Percentiles rank a stretch among this genome's conserved stretches.
Evolutionary conservation across 2,113 vertebrate species (phyloP).

Genomic region (Myrmecobius fasciatus): DNA sequence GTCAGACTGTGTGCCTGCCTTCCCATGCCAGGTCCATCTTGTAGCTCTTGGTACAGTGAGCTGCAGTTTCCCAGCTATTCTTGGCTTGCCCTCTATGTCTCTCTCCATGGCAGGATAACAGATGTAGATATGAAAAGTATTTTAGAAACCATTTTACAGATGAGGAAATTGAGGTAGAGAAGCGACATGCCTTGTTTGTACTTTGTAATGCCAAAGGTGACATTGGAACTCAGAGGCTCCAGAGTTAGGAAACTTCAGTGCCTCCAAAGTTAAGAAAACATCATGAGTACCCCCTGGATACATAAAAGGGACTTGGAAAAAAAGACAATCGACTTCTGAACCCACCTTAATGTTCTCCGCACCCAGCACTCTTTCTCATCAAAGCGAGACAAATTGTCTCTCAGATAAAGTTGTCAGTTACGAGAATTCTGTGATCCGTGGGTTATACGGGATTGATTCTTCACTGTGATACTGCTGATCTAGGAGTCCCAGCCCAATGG

Average conservation of each 20-base stretch:
- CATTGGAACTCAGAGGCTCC: not conserved
- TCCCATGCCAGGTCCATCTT: not conserved
- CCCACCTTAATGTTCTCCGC: slow-evolving; percentile 5
- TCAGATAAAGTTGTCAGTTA: slow-evolving; percentile 1
- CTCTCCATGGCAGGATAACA: not conserved
- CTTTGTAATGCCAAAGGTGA: not conserved
- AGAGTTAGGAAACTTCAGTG: not conserved
- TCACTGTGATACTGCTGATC: fast-evolving
- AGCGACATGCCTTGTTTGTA: not conserved
- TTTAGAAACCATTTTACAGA: not conserved
- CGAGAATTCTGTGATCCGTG: not conserved
- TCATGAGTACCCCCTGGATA: not conserved
- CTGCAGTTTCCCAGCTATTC: not conserved
- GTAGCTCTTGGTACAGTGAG: not conserved
- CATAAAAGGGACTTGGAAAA: slow-evolving; percentile 3
- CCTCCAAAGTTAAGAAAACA: not conserved
- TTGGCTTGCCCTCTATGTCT: not conserved
- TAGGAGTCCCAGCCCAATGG: not conserved
- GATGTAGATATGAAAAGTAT: not conserved
- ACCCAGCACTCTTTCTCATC: not conserved
- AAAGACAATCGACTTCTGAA: slow-evolving; percentile 31
- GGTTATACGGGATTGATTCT: not conserved
- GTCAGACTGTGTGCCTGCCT: not conserved
- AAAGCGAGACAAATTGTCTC: slow-evolving; percentile 36
- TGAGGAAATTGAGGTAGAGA: not conserved